phyloP scores from a whole-genome alignment of 2,113 vertebrate genomes.

The Amphilophus citrinellus region DNA sequence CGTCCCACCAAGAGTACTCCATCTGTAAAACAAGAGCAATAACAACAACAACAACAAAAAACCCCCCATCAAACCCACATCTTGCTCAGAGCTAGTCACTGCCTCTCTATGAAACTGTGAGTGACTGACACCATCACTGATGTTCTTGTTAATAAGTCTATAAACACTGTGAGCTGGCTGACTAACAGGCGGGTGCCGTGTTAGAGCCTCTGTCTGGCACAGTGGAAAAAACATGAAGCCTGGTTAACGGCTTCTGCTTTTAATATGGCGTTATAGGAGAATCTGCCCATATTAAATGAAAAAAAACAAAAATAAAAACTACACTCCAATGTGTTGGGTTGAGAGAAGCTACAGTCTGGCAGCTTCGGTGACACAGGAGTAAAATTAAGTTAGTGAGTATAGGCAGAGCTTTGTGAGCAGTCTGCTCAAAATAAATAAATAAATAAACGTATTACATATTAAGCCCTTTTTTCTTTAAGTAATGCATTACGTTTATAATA shows the following conservation, averaged over 20 bases:
- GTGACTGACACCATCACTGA: conserved; percentile 56
- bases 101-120: conserved; percentile 21
- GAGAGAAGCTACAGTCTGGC: neutral
- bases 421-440: too few species aligned
- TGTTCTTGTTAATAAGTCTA: conserved; percentile 63
- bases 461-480: neutral
- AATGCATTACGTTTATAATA: neutral
- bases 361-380: conserved; percentile 3
- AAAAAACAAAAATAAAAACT: conserved; percentile 42
- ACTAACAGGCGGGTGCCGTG: conserved; percentile 52
- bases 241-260: conserved; percentile 64
- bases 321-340: conserved; percentile 23
- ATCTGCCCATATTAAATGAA: conserved; percentile 38
- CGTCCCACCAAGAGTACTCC: neutral
- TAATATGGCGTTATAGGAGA: conserved; percentile 54
- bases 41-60: neutral
- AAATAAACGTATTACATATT: too few species aligned
- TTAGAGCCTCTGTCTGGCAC: conserved; percentile 48
- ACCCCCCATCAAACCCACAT: neutral
- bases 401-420: conserved; percentile 7
- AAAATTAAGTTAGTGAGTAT: conserved; percentile 18
- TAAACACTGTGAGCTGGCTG: conserved; percentile 60
- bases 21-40: neutral
- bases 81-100: conserved; percentile 4
- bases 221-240: conserved; percentile 43